Base-by-base conservation (phyloP, 2,113 vertebrate species). In the Balaenoptera acutorostrata region DNA sequence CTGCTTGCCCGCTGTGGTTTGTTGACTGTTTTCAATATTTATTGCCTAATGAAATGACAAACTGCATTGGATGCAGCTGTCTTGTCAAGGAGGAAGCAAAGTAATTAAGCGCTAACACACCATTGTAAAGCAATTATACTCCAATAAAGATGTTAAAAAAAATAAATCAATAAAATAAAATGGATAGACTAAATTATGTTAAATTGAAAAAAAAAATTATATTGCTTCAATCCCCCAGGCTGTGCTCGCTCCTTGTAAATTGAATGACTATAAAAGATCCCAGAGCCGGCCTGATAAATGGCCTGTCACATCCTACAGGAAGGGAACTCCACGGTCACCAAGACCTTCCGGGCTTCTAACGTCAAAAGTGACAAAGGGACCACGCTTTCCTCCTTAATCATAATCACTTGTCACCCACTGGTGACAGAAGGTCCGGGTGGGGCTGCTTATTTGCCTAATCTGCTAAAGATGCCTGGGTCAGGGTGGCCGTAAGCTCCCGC, bases 41-140 rank as follows among this genome's bases (percentile, higher is more conserved):
- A 61, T 80, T 36, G 86, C 29, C 90, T 97, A 89, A 96, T 89
- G 88, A 89, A 66, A 95, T 89, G 95, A 96, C 92, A 96, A 64
- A 92, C 75, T 39, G 63, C 49, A 33, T 49, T 6, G 21, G 25
- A n/a, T 14, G 49, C 68, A 86, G 96, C 96, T 97, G 96, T 87
- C 97, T 90, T 36, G 78, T 96, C 83, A 64, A 39, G 8, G 68
- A 87, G 55, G 74, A 93, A 82, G 89, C 86, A 8, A 44, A 95
- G 87, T 80, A 93, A 97, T 95, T 87, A 93, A 92, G 93, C 55
- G 82, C 90, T 74, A 46, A 41, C 41, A 41, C 41, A 41, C 41
- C 41, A 41, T 41, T 41, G 41, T 41, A 41, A 41, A 41, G 41
- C 41, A 6, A 41, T 41, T 41, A 41, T 41, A 41, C 41, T 41